phyloP scores from a whole-genome alignment of 2,888 invertebrate genomes.

The Adineta ricciae region DNA sequence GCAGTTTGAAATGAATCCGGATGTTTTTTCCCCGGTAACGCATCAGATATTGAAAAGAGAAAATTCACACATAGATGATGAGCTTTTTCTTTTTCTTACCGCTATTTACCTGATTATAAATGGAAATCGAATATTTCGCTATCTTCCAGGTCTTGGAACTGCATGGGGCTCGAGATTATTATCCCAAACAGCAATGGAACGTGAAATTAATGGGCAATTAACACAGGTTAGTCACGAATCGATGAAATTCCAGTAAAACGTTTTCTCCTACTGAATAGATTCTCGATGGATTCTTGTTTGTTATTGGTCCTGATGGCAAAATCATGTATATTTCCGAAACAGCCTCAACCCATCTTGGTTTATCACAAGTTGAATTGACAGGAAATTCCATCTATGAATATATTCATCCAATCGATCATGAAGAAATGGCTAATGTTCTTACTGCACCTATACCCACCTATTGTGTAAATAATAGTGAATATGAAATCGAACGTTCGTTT shows the following conservation, averaged over 20 bases:
- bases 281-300: slow-evolving; percentile 90
- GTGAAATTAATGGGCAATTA: slow-evolving; percentile 81
- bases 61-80: slow-evolving; percentile 15
- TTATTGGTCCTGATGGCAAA: slow-evolving; percentile 90
- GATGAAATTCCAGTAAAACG: background rate
- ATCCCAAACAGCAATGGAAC: slow-evolving; percentile 60
- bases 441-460: slow-evolving; percentile 10
- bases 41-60: background rate
- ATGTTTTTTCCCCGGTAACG: slow-evolving; percentile 12
- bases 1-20: slow-evolving; percentile 9
- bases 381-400: slow-evolving; percentile 95
- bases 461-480: slow-evolving; percentile 47
- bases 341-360: slow-evolving; percentile 83
- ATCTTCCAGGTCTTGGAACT: slow-evolving; percentile 71
- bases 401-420: slow-evolving; percentile 88
- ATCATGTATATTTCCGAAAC: slow-evolving; percentile 99
- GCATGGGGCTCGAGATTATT: slow-evolving; percentile 71
- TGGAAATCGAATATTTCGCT: background rate
- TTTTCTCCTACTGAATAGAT: slow-evolving; percentile 56
- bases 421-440: slow-evolving; percentile 61
- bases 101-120: slow-evolving; percentile 12
- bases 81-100: slow-evolving; percentile 6
- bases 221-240: slow-evolving; percentile 62
- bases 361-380: slow-evolving; percentile 93
- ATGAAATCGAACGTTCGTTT: slow-evolving; percentile 80